A percentile compares a stretch with the other conserved stretches of the same genome.
Evolutionary conservation across 2,888 invertebrate genomes (phyloP).

Genomic region (Xylophagus ater): DNA sequence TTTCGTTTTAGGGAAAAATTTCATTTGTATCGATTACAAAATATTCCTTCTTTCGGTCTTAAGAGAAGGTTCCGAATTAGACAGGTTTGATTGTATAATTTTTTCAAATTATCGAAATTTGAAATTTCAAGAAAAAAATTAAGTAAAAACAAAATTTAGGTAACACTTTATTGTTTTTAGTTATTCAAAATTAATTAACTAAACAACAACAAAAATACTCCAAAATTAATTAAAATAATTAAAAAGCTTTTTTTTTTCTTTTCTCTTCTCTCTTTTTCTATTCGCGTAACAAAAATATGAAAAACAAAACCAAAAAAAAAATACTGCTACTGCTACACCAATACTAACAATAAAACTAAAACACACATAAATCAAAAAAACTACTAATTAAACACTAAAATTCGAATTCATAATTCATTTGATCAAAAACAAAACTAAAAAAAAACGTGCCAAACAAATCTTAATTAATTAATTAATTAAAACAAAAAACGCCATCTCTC

Average conservation of each 20-base stretch:
- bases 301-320: slow-evolving; percentile 17
- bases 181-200: too few species aligned
- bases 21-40: too few species aligned
- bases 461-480: slow-evolving; percentile 14
- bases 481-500: slow-evolving; percentile 26
- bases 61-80: too few species aligned
- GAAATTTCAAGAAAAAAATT: too few species aligned
- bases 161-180: too few species aligned
- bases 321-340: slow-evolving; percentile 12
- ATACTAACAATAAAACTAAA: slow-evolving; percentile 14
- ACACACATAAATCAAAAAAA: slow-evolving; percentile 20
- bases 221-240: slow-evolving; percentile 25
- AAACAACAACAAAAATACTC: too few species aligned
- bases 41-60: too few species aligned
- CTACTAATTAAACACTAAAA: slow-evolving; percentile 8
- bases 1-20: too few species aligned
- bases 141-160: too few species aligned
- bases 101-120: too few species aligned
- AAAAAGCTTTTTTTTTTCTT: slow-evolving; percentile 27
- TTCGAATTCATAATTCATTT: slow-evolving; percentile 1
- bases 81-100: too few species aligned
- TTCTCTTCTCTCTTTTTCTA: slow-evolving; percentile 31
- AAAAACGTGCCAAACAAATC: neutral
- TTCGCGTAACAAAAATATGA: slow-evolving; percentile 25
- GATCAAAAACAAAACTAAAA: slow-evolving; percentile 1